phyloP scores from a whole-genome alignment of 2,113 vertebrate species.

The Hystrix cristata region DNA sequence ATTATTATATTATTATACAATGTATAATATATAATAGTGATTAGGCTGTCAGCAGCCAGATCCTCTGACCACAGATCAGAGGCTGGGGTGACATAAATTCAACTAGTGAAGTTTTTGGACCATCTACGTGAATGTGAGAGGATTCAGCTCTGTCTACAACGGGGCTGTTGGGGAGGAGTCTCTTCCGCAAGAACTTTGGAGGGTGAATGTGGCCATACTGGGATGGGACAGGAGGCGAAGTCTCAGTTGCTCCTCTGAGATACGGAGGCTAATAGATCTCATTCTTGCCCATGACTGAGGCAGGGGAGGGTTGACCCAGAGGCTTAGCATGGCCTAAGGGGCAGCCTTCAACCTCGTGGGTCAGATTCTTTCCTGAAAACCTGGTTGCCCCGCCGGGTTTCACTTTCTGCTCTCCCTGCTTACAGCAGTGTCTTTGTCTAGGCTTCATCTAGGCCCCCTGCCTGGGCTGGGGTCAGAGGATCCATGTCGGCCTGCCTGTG shows the following conservation, averaged over 20 bases:
- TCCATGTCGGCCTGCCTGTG: constrained; percentile 37
- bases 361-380: constrained; percentile 46
- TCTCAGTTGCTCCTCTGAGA: background rate
- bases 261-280: constrained; percentile 7
- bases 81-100: constrained; percentile 77
- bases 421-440: constrained; percentile 64
- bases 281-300: background rate
- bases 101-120: constrained; percentile 62
- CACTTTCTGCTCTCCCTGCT: constrained; percentile 51
- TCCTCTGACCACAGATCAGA: constrained; percentile 79
- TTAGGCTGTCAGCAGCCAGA: constrained; percentile 79
- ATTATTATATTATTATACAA: constrained; percentile 82
- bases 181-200: background rate
- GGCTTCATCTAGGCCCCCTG: constrained; percentile 61
- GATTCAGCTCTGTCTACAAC: background rate
- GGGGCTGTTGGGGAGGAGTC: background rate
- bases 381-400: constrained; percentile 41
- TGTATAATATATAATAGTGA: constrained; percentile 78
- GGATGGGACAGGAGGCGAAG: background rate
- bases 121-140: constrained; percentile 58
- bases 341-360: constrained; percentile 7
- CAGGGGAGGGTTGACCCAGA: background rate
- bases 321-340: background rate
- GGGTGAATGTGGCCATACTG: background rate
- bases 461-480: constrained; percentile 58